Percentiles rank a stretch among this genome's conserved stretches.
Evolutionary conservation across 2,113 vertebrate genomes (phyloP).

Genomic region (Pelmatolapia mariae): DNA sequence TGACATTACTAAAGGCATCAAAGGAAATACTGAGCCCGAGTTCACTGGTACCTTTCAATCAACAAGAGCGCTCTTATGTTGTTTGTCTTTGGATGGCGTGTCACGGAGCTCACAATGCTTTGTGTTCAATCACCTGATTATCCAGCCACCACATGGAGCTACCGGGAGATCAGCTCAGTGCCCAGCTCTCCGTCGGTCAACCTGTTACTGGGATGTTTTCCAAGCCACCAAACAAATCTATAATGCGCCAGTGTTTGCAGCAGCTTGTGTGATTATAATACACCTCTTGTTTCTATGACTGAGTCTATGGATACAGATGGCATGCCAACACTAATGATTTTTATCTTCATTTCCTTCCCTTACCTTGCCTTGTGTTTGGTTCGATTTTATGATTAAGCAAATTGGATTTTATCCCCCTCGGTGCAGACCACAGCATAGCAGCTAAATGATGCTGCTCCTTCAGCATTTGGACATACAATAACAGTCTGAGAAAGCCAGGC

Average conservation of each 20-base stretch:
- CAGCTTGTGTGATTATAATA: neutral
- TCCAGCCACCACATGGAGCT: conserved; percentile 8
- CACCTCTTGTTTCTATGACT: neutral
- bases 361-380: neutral
- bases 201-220: neutral
- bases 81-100: conserved; percentile 7
- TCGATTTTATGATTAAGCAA: conserved; percentile 49
- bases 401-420: conserved; percentile 46
- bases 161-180: neutral
- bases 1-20: conserved; percentile 1
- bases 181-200: neutral
- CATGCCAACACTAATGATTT: conserved; percentile 18
- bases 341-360: conserved; percentile 9
- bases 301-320: neutral
- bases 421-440: neutral
- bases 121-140: conserved; percentile 42
- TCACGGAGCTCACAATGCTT: conserved; percentile 1
- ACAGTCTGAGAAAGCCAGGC: neutral
- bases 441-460: neutral
- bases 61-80: neutral
- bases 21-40: neutral
- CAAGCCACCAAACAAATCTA: conserved; percentile 15
- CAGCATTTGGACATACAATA: neutral
- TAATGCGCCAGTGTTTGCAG: neutral
- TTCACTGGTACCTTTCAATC: neutral